A percentile compares a stretch with the other conserved stretches of the same genome.
Evolutionary conservation across 1,140 invertebrate species (phyloP).

Genomic region (Pinna nobilis): DNA sequence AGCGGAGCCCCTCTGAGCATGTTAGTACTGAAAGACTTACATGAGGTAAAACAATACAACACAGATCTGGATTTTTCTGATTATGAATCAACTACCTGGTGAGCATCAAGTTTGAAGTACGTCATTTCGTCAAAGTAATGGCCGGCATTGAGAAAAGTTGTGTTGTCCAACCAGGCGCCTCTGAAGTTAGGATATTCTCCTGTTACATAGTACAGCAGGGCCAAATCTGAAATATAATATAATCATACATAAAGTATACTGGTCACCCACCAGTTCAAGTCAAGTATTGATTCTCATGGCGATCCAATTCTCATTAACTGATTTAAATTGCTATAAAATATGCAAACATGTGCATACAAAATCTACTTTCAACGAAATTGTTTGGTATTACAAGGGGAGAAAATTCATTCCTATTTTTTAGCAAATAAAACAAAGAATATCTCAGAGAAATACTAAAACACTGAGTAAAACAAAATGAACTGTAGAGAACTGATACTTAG

Average conservation of each 20-base stretch:
- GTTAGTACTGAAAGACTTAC: too few relatives aligned
- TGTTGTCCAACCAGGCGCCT: constrained; percentile 25
- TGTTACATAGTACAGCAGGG: constrained; percentile 8
- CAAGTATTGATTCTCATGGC: background rate
- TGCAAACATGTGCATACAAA: too few relatives aligned
- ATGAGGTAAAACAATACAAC: background rate
- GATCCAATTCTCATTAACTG: background rate
- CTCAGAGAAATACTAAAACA: too few relatives aligned
- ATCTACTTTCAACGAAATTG: too few relatives aligned
- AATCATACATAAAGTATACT: background rate
- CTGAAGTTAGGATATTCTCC: constrained; percentile 28
- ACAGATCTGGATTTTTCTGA: background rate
- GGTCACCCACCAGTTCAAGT: background rate
- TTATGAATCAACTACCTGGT: background rate
- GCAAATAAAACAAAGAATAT: too few relatives aligned
- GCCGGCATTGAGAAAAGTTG: constrained; percentile 10
- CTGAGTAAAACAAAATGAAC: too few relatives aligned
- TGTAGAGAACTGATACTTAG: too few relatives aligned
- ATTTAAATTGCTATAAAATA: too few relatives aligned
- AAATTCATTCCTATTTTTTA: too few relatives aligned
- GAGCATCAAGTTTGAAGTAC: constrained; percentile 5
- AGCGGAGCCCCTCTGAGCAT: too few relatives aligned
- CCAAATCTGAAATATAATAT: constrained; percentile 7
- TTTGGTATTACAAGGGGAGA: too few relatives aligned
- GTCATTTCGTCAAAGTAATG: background rate